Conservation (phyloP, 2,888 invertebrate genomes). For the Cordilura impudica region DNA sequence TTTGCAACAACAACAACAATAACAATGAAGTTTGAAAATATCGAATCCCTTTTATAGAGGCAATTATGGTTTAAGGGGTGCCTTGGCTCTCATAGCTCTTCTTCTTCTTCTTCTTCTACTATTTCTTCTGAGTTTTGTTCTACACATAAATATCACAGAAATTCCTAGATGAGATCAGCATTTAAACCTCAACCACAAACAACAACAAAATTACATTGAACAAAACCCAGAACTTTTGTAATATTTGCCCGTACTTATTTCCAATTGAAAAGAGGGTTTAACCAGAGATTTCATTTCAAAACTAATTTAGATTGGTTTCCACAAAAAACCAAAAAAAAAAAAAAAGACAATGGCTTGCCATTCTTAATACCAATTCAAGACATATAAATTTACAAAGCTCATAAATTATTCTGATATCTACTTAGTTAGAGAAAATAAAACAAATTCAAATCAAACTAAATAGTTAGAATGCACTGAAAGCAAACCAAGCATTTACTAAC, state of each 20-base stretch:
- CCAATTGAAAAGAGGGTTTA: constrained; percentile 10
- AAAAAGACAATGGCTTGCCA: constrained; percentile 39
- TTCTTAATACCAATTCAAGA: constrained; percentile 38
- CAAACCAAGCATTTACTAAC: constrained; percentile 23
- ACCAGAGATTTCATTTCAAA: constrained; percentile 54
- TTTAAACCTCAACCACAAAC: constrained; percentile 41
- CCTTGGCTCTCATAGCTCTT: constrained; percentile 42
- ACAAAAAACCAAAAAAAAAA: constrained; percentile 6
- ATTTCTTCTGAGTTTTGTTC: constrained; percentile 9
- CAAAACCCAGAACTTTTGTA: constrained; percentile 18
- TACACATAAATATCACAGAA: constrained; percentile 17
- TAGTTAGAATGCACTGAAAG: background rate
- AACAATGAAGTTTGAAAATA: constrained; percentile 2
- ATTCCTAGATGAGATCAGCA: constrained; percentile 60
- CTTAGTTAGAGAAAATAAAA: constrained; percentile 13
- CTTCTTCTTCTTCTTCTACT: constrained; percentile 7
- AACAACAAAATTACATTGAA: constrained; percentile 5
- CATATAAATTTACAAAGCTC: constrained; percentile 41
- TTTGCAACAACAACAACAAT: background rate
- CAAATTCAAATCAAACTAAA: constrained; percentile 6
- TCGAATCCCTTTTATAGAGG: constrained; percentile 54
- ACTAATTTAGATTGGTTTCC: constrained; percentile 57
- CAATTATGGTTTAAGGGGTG: constrained; percentile 51
- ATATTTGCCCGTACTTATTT: constrained; percentile 18
- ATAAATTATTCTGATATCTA: constrained; percentile 57